Evolutionary conservation across 2,888 invertebrate species (phyloP), one percentile per base, ranked within the genome.

Genomic region (Conops quadrifasciatus): DNA sequence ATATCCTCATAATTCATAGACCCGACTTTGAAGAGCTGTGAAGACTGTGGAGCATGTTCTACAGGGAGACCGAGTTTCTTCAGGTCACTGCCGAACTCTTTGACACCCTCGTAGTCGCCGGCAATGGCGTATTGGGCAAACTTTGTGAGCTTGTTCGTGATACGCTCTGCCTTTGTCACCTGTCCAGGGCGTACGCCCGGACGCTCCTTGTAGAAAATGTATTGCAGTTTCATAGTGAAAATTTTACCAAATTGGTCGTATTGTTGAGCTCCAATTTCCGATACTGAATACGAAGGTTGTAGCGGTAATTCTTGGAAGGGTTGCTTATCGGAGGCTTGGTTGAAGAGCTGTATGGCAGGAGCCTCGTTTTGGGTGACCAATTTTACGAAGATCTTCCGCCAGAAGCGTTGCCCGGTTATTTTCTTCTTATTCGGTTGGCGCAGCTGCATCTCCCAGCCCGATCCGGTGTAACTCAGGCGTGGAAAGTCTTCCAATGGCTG

Each of bases 181-280:
- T 96, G 96, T 0, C 97, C 97, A 0, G 97, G 96, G 75, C 97
- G 88, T 21, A 97, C 96, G 1, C 98, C 98, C 0, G 98, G 97
- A 15, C 98, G 89, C 86, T 99, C 99, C 86, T 98, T 97, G 86
- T 99, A 99, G 86, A 98, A 96, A 70, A 98, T 94, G 83, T 97
- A 98, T 86, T 98, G 98, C 77, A 86, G 77, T 85, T 97, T 98
- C 71, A 98, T 91, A 0, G 99, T 99, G 88, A 99, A 98, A 79
- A 99, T 98, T 88, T 99, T 99, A 43, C 98, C 98, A 85, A 94
- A 99, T 85, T 97, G 96, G 87, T 99, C 99, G 84, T 96, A 98
- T 85, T 98, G 98, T 87, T 99, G 99, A 47, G 97, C 95, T 65
- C 93, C 94, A 63, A 96, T 93, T 74, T 96, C 97, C 3, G 97